A percentile compares a stretch with the other conserved stretches of the same genome.
Evolutionary conservation across 2,797 vertebrate genomes (phyloP).

Genomic region (Schizopygopsis pylzovi): DNA sequence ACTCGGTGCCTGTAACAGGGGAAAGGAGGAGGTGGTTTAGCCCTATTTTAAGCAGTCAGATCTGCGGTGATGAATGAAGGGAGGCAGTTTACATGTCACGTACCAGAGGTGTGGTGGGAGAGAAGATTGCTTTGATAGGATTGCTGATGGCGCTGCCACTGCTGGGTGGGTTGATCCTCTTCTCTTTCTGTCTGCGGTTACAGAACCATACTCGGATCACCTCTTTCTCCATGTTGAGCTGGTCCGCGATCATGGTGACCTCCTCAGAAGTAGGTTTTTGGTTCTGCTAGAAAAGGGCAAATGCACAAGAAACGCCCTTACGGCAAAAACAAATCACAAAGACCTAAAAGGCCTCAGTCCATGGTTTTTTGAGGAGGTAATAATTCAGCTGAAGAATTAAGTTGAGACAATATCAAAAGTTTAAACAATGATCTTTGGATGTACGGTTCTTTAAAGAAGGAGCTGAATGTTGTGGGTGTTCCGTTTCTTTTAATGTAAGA

Average conservation of each 20-base stretch:
- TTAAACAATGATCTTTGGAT: neutral
- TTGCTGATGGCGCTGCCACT: conserved; percentile 86
- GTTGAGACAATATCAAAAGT: neutral
- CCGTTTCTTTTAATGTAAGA: neutral
- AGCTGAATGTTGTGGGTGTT: neutral
- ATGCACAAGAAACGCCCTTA: conserved; percentile 74
- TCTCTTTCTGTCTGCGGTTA: conserved; percentile 98
- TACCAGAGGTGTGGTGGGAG: conserved; percentile 93
- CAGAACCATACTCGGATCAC: conserved; percentile 99
- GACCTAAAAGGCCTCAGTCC: neutral
- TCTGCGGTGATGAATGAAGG: neutral
- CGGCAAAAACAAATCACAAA: conserved; percentile 62
- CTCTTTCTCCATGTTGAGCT: conserved; percentile 99
- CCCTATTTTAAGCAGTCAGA: neutral
- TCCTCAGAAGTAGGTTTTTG: conserved; percentile 99
- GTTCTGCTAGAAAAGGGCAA: conserved; percentile 89
- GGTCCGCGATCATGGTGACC: conserved; percentile 99
- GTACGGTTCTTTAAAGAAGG: neutral
- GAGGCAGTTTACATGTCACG: conserved; percentile 45
- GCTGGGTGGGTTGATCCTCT: conserved; percentile 97
- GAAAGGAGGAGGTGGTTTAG: neutral
- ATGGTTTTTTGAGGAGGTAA: neutral
- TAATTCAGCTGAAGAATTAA: neutral
- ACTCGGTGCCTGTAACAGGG: conserved; percentile 86
- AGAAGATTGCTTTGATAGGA: conserved; percentile 96